Percentiles rank a stretch among this genome's conserved stretches.
phyloP scores from a whole-genome alignment of 92 coral and sea anemone genomes.

The Paragorgia papillata region DNA sequence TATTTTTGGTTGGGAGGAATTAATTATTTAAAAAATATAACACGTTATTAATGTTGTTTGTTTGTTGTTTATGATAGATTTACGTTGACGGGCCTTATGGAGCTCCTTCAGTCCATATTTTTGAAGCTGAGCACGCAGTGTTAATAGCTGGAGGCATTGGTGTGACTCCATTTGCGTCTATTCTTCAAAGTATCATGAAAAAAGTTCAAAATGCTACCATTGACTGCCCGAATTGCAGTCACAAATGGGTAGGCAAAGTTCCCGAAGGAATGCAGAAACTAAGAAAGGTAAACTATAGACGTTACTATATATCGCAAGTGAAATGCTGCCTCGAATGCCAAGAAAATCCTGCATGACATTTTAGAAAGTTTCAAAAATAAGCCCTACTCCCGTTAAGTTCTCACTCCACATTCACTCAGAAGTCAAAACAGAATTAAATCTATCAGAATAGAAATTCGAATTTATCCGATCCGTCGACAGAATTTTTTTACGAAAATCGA shows the following conservation, averaged over 20 bases:
- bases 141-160: conserved; percentile 88
- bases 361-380: no score
- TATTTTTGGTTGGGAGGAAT: no score
- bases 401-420: no score
- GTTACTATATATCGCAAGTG: no score
- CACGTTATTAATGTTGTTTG: conserved; percentile 7
- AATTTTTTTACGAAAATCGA: no score
- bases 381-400: no score
- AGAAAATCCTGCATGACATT: no score
- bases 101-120: conserved; percentile 71
- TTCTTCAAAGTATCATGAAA: conserved; percentile 51
- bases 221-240: conserved; percentile 30
- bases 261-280: conserved; percentile 25
- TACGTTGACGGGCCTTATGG: conserved; percentile 90
- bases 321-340: no score
- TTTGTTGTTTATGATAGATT: conserved; percentile 41
- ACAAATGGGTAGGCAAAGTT: conserved; percentile 32
- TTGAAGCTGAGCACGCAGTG: conserved; percentile 49
- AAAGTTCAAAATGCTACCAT: conserved; percentile 22
- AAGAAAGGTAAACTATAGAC: conserved; percentile 25
- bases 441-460: no score
- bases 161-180: conserved; percentile 89
- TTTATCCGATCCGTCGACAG: no score
- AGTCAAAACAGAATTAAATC: no score
- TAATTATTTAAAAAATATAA: no score